Evolutionary conservation across 2,113 vertebrate species (phyloP), one percentile per base, ranked within the genome.

Genomic region (Brachyistius frenatus): DNA sequence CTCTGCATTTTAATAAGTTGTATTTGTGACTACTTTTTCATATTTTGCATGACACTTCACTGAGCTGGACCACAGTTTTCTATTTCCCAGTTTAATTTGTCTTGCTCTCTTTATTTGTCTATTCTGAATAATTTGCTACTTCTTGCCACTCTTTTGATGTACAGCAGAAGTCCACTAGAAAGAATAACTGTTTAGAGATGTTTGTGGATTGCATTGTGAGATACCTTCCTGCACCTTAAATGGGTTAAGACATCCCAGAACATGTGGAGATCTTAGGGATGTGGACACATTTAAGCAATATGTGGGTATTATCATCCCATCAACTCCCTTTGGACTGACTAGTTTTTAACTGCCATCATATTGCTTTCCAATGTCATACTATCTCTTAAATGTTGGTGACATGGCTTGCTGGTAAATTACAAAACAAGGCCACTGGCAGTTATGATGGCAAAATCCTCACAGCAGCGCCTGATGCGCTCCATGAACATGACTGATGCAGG

Each of bases 401-500:
- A 57, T 58, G 32, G 33, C 8, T 54, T 44, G 3, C 1, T 10
- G 36, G 7, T 65, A 58, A 23, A 63, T 23, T 6, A 49, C 16
- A 64, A 50, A 47, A 66, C 14, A 66, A 56, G 39, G 47, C 44
- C 67, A 53, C 7, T 36, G n/a, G 46, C 37, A 39, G 31, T 46
- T 64, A 30, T 62, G 44, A 71, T 32, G 65, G 36, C 7, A 44
- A 7, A 63, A 14, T 31, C 11, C 6, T 70, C 66, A 55, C 54
- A 71, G 44, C 23, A 52, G 30, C 65, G 68, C 73, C 68, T 69
- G 33, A 73, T 44, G 67, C 14, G 23, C 1, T 46, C 78, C 69
- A 74, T 66, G 57, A 66, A 66, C 37, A 49, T 76, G 79, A 71
- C 67, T 68, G 84, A 84, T 71, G 31, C 58, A 70, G 76, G 75